These are phyloP conservation scores for Drosophila willistoni DNA, from an alignment of 1,140 invertebrate genomes.

Conservation along the genomic window DNA sequence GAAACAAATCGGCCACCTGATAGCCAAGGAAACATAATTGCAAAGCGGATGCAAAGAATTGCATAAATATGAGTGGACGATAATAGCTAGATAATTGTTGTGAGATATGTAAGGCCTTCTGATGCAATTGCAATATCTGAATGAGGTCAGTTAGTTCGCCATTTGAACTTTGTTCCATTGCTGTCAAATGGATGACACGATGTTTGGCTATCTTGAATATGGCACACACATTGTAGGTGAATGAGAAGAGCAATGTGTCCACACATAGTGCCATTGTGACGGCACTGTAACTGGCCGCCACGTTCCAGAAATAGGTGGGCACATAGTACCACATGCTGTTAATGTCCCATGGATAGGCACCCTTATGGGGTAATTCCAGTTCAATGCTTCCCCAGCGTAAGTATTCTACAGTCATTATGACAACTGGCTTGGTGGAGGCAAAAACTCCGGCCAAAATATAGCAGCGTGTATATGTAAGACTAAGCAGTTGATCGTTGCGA, in stretches of 20 bases:
- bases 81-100: conserved; percentile 40
- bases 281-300: conserved; percentile 58
- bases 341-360: conserved; percentile 49
- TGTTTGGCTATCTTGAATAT: conserved; percentile 67
- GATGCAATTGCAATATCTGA: conserved; percentile 54
- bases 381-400: conserved; percentile 29
- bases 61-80: conserved; percentile 56
- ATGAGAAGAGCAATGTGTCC: conserved; percentile 62
- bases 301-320: conserved; percentile 67
- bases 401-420: conserved; percentile 41
- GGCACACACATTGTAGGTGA: conserved; percentile 69
- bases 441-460: conserved; percentile 51
- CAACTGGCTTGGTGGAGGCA: conserved; percentile 53
- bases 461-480: conserved; percentile 53
- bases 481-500: conserved; percentile 55
- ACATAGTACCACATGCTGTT: conserved; percentile 39
- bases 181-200: conserved; percentile 42
- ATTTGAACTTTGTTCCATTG: not conserved
- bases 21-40: conserved; percentile 69
- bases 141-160: conserved; percentile 41
- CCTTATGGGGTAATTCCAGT: conserved; percentile 57
- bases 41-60: conserved; percentile 61
- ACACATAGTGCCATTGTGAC: conserved; percentile 63
- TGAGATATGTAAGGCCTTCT: conserved; percentile 56
- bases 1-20: conserved; percentile 64